Evolutionary conservation across 2,888 invertebrate genomes (phyloP).

Genomic region (Pterostichus madidus): DNA sequence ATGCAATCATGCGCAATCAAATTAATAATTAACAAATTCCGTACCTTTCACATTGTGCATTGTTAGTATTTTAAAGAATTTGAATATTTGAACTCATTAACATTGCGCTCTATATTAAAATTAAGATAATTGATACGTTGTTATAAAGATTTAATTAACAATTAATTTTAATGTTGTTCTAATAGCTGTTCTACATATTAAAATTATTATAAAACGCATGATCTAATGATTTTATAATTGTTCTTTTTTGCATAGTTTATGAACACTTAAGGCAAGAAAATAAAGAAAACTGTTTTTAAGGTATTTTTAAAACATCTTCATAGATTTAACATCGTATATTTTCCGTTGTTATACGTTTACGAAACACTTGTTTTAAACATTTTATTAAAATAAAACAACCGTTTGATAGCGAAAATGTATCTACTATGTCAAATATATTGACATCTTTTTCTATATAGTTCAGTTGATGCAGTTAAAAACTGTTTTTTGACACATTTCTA

Average conservation of each 20-base stretch:
- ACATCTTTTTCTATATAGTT: not conserved
- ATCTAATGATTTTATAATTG: slow-evolving; percentile 7
- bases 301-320: too few species aligned
- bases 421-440: too few species aligned
- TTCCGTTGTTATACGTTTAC: too few species aligned
- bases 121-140: slow-evolving; percentile 13
- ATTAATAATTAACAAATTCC: slow-evolving; percentile 56
- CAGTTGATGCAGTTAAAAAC: not conserved
- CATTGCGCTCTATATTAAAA: slow-evolving; percentile 22
- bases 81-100: slow-evolving; percentile 12
- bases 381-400: too few species aligned
- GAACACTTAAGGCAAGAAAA: not conserved
- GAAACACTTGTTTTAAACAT: too few species aligned
- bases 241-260: not conserved
- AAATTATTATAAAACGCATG: slow-evolving; percentile 1
- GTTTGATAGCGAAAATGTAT: too few species aligned
- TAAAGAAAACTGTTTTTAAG: not conserved
- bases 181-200: slow-evolving; percentile 2
- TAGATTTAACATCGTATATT: too few species aligned
- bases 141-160: slow-evolving; percentile 8
- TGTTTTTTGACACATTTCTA: not conserved
- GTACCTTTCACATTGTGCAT: slow-evolving; percentile 60
- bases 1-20: slow-evolving; percentile 39
- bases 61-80: slow-evolving; percentile 27
- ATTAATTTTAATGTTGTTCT: slow-evolving; percentile 7